Conservation (phyloP, 1,140 invertebrate genomes). For the Solen grandis region DNA sequence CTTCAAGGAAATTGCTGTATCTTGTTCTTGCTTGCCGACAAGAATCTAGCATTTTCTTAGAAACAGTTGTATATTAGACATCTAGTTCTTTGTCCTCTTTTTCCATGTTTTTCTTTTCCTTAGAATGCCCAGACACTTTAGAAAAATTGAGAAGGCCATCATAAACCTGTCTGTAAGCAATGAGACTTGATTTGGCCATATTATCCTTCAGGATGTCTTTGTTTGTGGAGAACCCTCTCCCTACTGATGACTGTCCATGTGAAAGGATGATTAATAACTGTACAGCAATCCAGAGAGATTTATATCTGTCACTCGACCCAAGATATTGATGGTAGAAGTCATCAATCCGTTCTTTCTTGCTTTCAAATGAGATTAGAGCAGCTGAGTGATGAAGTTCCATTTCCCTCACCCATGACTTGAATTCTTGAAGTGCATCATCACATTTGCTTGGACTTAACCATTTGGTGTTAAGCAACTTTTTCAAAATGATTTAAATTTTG, state of each 20-base stretch:
- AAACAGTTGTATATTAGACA: constrained; percentile 19
- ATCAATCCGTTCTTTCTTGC: constrained; percentile 25
- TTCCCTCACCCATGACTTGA: constrained; percentile 24
- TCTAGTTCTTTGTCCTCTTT: constrained; percentile 6
- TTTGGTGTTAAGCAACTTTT: constrained; percentile 26
- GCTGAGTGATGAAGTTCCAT: constrained; percentile 23
- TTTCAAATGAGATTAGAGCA: constrained; percentile 11
- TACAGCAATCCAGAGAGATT: constrained; percentile 14
- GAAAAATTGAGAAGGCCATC: constrained; percentile 23
- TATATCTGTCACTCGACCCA: neutral
- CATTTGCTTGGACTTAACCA: neutral
- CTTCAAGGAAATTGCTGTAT: constrained; percentile 22
- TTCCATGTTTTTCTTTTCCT: constrained; percentile 1
- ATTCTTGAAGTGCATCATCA: constrained; percentile 25
- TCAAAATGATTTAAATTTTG: constrained; percentile 27
- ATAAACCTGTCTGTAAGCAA: constrained; percentile 29
- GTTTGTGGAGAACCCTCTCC: constrained; percentile 28
- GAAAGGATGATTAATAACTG: constrained; percentile 21
- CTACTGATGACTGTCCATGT: constrained; percentile 34
- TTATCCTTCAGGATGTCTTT: constrained; percentile 17
- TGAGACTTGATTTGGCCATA: constrained; percentile 14
- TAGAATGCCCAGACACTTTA: constrained; percentile 7
- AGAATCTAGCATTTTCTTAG: constrained; percentile 15
- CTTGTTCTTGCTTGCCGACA: constrained; percentile 8
- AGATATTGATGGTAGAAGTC: constrained; percentile 24